Conservation (phyloP, 92 coral and sea anemone genomes). For the Chrysogorgia sp. region DNA sequence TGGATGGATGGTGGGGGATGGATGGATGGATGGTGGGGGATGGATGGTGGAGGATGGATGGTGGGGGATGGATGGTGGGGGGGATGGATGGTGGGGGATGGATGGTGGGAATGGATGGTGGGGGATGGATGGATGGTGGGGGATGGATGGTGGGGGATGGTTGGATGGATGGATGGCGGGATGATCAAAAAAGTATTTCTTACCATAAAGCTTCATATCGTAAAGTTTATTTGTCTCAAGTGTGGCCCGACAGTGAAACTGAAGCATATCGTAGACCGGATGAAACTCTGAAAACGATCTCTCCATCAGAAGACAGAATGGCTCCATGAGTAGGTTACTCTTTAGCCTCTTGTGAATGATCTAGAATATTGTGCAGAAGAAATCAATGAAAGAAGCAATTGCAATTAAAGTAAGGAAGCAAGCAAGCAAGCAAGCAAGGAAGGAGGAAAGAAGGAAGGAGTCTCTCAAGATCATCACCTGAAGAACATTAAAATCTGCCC, state of each 20-base stretch:
- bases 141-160: no score
- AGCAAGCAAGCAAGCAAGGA: not conserved
- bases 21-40: no score
- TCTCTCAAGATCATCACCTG: constrained; percentile 41
- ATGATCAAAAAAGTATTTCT: constrained; percentile 8
- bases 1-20: no score
- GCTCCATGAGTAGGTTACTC: constrained; percentile 80
- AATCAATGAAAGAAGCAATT: no score
- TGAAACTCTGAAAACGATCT: constrained; percentile 89
- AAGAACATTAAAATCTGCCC: constrained; percentile 87
- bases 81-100: no score
- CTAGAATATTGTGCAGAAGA: not conserved
- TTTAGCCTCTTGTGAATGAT: constrained; percentile 83
- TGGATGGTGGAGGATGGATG: no score
- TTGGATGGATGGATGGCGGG: no score
- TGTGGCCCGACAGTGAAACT: constrained; percentile 85
- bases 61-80: no score
- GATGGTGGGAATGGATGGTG: no score
- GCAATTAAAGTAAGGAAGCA: not conserved
- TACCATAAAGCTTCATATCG: constrained; percentile 87
- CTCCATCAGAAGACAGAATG: constrained; percentile 85
- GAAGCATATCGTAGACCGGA: constrained; percentile 85
- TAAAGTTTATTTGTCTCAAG: constrained; percentile 89
- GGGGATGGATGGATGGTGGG: no score
- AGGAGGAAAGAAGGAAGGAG: no score